phyloP scores from a whole-genome alignment of 1,140 invertebrate genomes.

The Diplogasteroides magnus region DNA sequence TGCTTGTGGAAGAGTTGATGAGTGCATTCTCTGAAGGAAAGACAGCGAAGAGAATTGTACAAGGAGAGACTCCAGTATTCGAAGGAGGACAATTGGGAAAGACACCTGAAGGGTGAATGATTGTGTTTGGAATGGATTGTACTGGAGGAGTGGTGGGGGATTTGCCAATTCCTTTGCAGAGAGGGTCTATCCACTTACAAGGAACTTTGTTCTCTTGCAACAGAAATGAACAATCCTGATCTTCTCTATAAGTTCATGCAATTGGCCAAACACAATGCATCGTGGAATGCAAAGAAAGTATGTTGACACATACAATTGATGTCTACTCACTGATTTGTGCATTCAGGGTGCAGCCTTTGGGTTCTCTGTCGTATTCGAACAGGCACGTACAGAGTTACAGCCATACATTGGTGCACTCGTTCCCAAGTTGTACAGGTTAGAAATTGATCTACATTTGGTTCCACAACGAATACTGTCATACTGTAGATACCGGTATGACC shows the following conservation, averaged over 20 bases:
- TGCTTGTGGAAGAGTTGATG: conserved; percentile 71
- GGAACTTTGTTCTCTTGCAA: conserved; percentile 83
- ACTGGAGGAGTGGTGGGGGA: not conserved
- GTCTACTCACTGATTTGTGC: conserved; percentile 12
- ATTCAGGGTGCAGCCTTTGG: conserved; percentile 78
- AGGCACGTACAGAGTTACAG: conserved; percentile 74
- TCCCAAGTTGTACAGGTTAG: conserved; percentile 70
- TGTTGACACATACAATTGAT: conserved; percentile 11
- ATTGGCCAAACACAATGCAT: conserved; percentile 82
- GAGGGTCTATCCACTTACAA: conserved; percentile 72
- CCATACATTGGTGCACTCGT: conserved; percentile 76
- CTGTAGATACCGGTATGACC: conserved; percentile 71
- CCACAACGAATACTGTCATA: not conserved
- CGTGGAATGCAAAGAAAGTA: conserved; percentile 77
- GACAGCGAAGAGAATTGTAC: conserved; percentile 65
- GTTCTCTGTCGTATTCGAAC: conserved; percentile 74
- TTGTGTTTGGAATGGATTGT: conserved; percentile 50
- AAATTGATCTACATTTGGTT: not conserved
- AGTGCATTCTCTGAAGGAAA: conserved; percentile 72
- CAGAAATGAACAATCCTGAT: conserved; percentile 86
- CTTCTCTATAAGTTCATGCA: conserved; percentile 91
- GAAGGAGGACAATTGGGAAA: conserved; percentile 78
- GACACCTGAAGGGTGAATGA: conserved; percentile 75
- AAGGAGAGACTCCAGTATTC: conserved; percentile 76
- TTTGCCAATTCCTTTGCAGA: conserved; percentile 9